Percentiles rank a stretch among this genome's conserved stretches.
Conservation (phyloP, 2,113 vertebrate genomes). For the Nestor notabilis region DNA sequence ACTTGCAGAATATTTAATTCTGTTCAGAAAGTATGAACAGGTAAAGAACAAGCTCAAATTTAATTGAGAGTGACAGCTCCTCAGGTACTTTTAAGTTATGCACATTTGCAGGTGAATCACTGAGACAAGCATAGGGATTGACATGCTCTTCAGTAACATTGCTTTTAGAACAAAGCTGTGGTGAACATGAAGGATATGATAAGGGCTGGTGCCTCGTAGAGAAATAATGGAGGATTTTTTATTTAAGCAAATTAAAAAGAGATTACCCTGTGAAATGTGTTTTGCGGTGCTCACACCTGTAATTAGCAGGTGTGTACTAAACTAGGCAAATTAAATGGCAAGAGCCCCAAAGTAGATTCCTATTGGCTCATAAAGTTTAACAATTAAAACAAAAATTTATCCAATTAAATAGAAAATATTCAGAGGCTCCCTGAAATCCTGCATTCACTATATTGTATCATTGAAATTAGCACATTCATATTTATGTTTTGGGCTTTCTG, state of each 20-base stretch:
- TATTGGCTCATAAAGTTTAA: neutral
- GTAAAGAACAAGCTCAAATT: neutral
- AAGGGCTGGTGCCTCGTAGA: neutral
- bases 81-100: neutral
- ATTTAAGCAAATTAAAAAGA: neutral
- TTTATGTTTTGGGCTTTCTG: neutral
- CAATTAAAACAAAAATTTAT: neutral
- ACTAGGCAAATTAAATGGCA: neutral
- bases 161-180: neutral
- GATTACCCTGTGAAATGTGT: neutral
- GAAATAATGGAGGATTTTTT: neutral
- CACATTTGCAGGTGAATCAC: neutral
- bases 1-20: neutral
- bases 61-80: neutral
- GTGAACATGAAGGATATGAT: neutral
- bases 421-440: neutral
- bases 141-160: neutral
- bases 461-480: neutral
- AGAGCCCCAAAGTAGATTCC: neutral
- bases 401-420: constrained; percentile 3
- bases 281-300: neutral
- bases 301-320: neutral
- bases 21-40: neutral
- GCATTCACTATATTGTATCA: neutral
- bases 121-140: neutral